These are phyloP conservation scores for Myopa tessellatipennis DNA, from an alignment of 2,888 invertebrate species.

Conservation along the genomic window DNA sequence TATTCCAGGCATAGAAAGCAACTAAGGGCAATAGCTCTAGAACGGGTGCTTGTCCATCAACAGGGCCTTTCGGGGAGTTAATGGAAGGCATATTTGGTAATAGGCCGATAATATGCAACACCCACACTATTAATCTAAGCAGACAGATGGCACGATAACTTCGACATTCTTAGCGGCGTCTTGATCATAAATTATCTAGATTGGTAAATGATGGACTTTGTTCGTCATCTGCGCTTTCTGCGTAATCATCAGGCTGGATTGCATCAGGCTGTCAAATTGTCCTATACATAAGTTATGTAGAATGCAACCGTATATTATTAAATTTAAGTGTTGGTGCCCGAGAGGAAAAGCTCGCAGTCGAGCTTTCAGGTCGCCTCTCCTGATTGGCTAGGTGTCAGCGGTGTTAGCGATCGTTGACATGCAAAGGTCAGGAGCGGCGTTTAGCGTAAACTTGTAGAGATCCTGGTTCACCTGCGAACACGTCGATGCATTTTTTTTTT, in stretches of 20 bases:
- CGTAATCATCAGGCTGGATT: background rate
- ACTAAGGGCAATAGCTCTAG: background rate
- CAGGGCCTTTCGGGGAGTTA: background rate
- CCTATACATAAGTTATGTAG: background rate
- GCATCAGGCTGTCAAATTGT: background rate
- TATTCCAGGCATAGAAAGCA: background rate
- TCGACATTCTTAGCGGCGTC: background rate
- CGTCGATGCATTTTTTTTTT: background rate
- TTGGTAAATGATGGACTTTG: background rate
- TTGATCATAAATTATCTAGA: background rate
- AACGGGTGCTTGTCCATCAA: background rate
- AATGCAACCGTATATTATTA: background rate
- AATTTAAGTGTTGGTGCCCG: no score
- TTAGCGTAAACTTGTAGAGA: no score
- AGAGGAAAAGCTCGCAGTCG: background rate
- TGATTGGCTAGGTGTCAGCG: no score
- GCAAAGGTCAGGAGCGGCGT: no score
- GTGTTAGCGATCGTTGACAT: no score
- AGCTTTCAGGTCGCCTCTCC: background rate
- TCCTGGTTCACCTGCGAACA: background rate
- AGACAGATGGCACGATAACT: background rate
- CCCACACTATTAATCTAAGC: background rate
- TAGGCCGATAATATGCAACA: background rate
- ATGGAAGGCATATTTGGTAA: background rate
- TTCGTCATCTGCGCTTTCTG: background rate